Conservation (phyloP, 2,797 vertebrate species). For the Enteromius fasciolatus region DNA sequence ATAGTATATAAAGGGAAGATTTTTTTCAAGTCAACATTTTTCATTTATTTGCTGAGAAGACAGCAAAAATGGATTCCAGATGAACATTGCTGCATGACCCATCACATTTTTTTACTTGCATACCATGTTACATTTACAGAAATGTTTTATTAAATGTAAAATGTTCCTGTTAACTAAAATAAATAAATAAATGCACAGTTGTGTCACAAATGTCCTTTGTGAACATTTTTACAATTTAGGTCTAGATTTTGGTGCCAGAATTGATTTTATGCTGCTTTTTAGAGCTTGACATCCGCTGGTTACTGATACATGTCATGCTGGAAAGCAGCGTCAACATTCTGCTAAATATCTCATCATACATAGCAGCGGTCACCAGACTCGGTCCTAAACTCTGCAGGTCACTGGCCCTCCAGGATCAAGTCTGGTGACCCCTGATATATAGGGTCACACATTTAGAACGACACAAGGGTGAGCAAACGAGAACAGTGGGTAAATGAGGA, state of each 20-base stretch:
- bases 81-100: neutral
- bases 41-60: neutral
- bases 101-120: neutral
- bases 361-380: neutral
- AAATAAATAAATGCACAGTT: neutral
- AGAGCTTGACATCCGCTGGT: neutral
- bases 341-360: neutral
- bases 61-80: neutral
- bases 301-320: neutral
- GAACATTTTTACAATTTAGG: neutral
- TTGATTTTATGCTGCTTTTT: neutral
- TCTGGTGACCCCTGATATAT: conserved; percentile 1
- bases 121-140: too few relatives aligned
- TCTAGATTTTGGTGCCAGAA: neutral
- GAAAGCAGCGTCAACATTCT: neutral
- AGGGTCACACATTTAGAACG: neutral
- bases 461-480: neutral
- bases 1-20: neutral
- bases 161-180: too few relatives aligned
- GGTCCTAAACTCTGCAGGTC: neutral
- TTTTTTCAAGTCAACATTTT: neutral
- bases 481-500: neutral
- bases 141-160: too few relatives aligned
- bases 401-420: neutral
- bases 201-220: neutral